These are phyloP conservation scores for Rhadinocentrus ornatus DNA, from an alignment of 2,797 vertebrate genomes.

Conservation along the genomic window DNA sequence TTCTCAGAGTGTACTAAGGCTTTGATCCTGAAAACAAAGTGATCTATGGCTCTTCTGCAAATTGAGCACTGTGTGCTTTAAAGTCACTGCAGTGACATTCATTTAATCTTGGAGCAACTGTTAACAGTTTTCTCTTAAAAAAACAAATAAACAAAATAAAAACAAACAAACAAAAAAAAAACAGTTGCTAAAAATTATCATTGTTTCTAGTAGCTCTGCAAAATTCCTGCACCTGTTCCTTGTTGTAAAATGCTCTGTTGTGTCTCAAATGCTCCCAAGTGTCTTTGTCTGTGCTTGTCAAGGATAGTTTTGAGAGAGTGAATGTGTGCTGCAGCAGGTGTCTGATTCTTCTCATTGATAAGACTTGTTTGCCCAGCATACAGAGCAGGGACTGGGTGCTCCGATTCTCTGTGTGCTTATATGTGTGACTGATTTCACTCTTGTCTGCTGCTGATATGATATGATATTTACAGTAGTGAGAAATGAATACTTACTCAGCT, in stretches of 20 bases:
- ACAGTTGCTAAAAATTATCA: not conserved
- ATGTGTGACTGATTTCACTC: conserved; percentile 13
- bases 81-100: conserved; percentile 17
- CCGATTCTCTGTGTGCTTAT: conserved; percentile 17
- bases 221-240: conserved; percentile 54
- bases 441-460: conserved; percentile 23
- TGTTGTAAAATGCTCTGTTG: conserved; percentile 47
- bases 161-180: conserved; percentile 20
- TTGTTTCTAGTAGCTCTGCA: conserved; percentile 43
- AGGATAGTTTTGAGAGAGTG: conserved; percentile 58
- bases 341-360: conserved; percentile 70
- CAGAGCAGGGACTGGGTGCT: conserved; percentile 36
- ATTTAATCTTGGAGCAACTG: conserved; percentile 31
- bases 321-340: conserved; percentile 69
- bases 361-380: conserved; percentile 52
- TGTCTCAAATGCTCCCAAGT: conserved; percentile 35
- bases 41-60: conserved; percentile 24
- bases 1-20: conserved; percentile 12
- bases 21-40: conserved; percentile 42
- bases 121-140: conserved; percentile 30
- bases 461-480: conserved; percentile 33
- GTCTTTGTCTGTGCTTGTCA: conserved; percentile 50
- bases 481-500: conserved; percentile 40
- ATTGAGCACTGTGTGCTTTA: conserved; percentile 26
- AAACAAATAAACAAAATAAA: conserved; percentile 17